Conservation (phyloP, 2,888 invertebrate genomes). For the Sepioteuthis lessoniana region DNA sequence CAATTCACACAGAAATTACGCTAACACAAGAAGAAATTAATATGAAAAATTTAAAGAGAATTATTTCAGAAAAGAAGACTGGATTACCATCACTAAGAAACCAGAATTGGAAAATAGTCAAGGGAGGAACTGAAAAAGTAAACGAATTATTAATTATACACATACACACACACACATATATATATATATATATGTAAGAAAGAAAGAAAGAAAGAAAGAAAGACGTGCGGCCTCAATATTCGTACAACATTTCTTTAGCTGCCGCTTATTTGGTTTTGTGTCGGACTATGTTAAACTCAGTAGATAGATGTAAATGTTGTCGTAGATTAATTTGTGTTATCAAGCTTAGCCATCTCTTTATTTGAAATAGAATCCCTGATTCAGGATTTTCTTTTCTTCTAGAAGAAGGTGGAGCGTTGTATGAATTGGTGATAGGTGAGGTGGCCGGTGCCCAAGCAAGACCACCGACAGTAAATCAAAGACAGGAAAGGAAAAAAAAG, state of each 20-base stretch:
- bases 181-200: too few species aligned
- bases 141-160: too few species aligned
- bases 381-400: neutral
- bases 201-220: too few species aligned
- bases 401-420: neutral
- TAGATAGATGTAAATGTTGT: neutral
- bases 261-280: neutral
- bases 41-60: too few species aligned
- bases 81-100: too few species aligned
- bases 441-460: conserved; percentile 12
- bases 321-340: neutral
- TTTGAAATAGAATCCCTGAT: conserved; percentile 33
- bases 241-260: neutral
- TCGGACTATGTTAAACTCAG: neutral
- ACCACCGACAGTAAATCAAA: conserved; percentile 20
- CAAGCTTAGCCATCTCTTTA: conserved; percentile 4
- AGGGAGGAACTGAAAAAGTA: too few species aligned
- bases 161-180: too few species aligned
- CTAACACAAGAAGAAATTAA: too few species aligned
- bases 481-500: neutral
- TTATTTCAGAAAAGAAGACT: too few species aligned
- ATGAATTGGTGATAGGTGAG: neutral
- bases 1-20: too few species aligned
- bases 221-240: neutral
- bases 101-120: too few species aligned